Base-by-base conservation (phyloP, 2,113 vertebrate species). In the Corythornis vintsioides region DNA sequence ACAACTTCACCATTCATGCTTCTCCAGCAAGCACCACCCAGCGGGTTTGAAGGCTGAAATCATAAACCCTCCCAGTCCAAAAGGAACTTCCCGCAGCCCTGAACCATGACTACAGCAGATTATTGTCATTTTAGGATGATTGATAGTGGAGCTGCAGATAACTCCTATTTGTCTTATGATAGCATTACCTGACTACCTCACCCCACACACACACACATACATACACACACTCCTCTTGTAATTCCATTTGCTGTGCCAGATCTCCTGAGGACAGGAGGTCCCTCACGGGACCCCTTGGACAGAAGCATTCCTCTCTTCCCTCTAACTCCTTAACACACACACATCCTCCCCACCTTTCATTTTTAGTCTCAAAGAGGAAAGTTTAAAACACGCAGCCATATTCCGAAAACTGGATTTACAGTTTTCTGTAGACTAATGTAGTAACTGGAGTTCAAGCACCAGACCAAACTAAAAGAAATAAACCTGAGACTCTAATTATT, bases 181-280 rank as follows among this genome's bases (percentile, higher is more conserved):
- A n/a, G 22, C 0, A 0, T 12, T 29, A n/a, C 7, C 22, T 26
- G 40, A 55, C 29, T 4, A 12, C 77, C 35, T 61, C 73, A 14
- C 15, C 50, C 43, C 35, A 22, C 38, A 56, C 25, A 9, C 35
- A 22, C 38, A 56, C 47, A 25, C 25, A 9, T 10, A 2, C 28
- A 48, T 20, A 20, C 50, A 64, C 17, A 9, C 11, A 0, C 25
- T 43, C 12, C 75, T 75, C 14, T 21, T 25, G 5, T 2, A 3
- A 25, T 24, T 35, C 22, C 1, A 0, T 17, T 48, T 56, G 63
- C 64, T 57, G 53, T 15, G 55, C 56, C 91, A 83, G 67, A 29
- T 33, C 52, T 48, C 13, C 67, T 1, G 1, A 70, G 56, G 29
- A 40, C 33, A 43, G 42, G 22, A 53, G 50, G 29, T 29, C 29